Conservation (phyloP, 2,797 vertebrate genomes). For the Myotis pilosus region DNA sequence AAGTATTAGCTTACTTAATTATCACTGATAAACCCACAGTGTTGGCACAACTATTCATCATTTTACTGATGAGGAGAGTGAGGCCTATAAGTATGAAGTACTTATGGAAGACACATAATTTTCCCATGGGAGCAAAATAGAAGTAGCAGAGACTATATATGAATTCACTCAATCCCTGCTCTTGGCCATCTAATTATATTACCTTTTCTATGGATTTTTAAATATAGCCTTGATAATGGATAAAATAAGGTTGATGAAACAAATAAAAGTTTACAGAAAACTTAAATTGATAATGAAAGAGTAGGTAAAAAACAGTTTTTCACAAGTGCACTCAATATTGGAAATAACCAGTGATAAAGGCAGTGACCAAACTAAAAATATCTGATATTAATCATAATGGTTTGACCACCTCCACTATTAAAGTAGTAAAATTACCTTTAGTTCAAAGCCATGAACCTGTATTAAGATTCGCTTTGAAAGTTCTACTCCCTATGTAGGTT, state of each 20-base stretch:
- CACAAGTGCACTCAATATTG: background rate
- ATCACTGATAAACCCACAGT: rapidly evolving
- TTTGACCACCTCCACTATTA: background rate
- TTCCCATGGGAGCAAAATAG: background rate
- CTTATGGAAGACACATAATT: background rate
- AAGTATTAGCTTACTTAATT: background rate
- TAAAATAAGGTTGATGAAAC: background rate
- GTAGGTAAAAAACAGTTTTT: background rate
- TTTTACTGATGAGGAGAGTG: background rate
- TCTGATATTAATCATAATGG: background rate
- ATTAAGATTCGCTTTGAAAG: background rate
- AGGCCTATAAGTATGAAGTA: background rate
- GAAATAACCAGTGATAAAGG: background rate
- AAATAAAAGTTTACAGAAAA: background rate
- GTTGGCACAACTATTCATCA: background rate
- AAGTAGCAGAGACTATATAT: background rate
- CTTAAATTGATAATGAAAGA: background rate
- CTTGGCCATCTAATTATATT: background rate
- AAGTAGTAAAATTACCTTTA: background rate
- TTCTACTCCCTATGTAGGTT: background rate
- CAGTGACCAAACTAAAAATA: background rate
- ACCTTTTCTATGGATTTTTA: background rate
- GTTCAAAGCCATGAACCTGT: background rate
- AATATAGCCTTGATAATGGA: background rate
- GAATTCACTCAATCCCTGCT: background rate